Base-by-base conservation (phyloP, 2,888 invertebrate species). In the Xylocampa areola region DNA sequence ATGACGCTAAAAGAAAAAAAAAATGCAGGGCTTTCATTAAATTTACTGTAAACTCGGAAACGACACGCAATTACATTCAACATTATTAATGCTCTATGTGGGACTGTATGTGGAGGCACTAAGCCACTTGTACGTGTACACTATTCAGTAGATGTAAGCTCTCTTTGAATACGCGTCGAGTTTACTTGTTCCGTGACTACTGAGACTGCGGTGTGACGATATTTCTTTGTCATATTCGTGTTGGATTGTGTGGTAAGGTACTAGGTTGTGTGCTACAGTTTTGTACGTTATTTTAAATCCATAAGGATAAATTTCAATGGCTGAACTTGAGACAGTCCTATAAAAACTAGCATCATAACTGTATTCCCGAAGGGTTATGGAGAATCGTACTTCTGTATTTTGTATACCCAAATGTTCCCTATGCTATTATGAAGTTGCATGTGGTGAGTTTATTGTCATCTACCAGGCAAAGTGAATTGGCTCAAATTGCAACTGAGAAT, bases 151-250 rank as follows among this genome's bases (percentile, higher is more conserved):
- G 41, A 35, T 53, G 49, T 71, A 47, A 71, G 47, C 52, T 43
- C 39, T 65, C 44, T 70, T 58, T 67, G 72, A 59, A 66, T 50
- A 43, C 54, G 17, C 41, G 41, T 48, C 36, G 32, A 68, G 68
- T 68, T 64, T 59, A 47, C 60, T 59, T 47, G 59, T 57, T 59
- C 47, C 8, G 21, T 27, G 48, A 60, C 71, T 53, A 59, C 67
- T 67, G 66, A 67, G 35, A 43, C 41, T 27, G 48, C 23, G 11
- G 41, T 32, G 35, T 59, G 45, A 47, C 41, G 49, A 29, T 35
- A 51, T 47, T 70, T 66, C 40, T 59, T 66, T 51, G 47, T 45
- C 23, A 14, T n/a, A 6, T 14, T 25, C 0, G 0, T 53, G 49
- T 54, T 37, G 41, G 45, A 0, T 8, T n/a, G 35, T 41, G 36